These are phyloP conservation scores for Drosophila asahinai DNA, from an alignment of 1,140 invertebrate species.

Conservation along the genomic window DNA sequence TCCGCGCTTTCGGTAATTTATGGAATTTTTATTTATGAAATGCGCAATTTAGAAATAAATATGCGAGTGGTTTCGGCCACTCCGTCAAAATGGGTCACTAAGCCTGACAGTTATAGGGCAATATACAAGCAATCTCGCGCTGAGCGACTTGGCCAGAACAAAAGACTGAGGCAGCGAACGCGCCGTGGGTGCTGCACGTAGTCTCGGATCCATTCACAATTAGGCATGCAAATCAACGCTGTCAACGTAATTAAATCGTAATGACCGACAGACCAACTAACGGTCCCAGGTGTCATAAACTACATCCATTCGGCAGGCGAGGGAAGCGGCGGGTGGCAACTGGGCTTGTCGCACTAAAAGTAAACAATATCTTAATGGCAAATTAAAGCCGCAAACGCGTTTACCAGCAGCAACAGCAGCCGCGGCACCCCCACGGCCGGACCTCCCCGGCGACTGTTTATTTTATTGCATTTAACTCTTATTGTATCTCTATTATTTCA, in stretches of 20 bases:
- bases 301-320: conserved; percentile 15
- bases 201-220: conserved; percentile 47
- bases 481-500: conserved; percentile 49
- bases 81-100: conserved; percentile 72
- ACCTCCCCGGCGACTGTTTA: conserved; percentile 31
- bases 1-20: conserved; percentile 52
- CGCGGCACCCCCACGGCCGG: conserved; percentile 2
- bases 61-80: conserved; percentile 40
- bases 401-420: conserved; percentile 29
- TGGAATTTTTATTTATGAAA: conserved; percentile 75
- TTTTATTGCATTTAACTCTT: conserved; percentile 42
- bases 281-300: conserved; percentile 67
- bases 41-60: conserved; percentile 62
- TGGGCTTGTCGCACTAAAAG: conserved; percentile 48
- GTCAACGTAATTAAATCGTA: conserved; percentile 81
- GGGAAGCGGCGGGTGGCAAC: neutral
- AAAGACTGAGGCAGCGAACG: conserved; percentile 69
- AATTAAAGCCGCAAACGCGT: conserved; percentile 78
- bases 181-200: conserved; percentile 32
- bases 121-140: conserved; percentile 49
- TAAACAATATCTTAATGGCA: conserved; percentile 77
- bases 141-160: conserved; percentile 45
- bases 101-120: conserved; percentile 76
- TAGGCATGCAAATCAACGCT: conserved; percentile 79
- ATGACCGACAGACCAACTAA: conserved; percentile 66